Evolutionary conservation across 2,888 invertebrate species (phyloP).

Genomic region (Steromphala cineraria): DNA sequence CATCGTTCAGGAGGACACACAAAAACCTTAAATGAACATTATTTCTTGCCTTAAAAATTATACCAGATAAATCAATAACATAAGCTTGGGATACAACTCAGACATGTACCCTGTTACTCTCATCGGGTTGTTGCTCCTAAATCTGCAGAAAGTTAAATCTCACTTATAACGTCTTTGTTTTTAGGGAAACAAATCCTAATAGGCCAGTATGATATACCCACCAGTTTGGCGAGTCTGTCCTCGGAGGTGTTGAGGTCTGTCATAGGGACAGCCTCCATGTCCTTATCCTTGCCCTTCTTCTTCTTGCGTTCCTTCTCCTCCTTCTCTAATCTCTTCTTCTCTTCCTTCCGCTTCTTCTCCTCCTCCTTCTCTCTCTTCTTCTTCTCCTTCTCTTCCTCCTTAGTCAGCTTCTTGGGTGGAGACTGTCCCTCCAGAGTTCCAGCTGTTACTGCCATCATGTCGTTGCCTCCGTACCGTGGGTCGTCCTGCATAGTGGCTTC

Average conservation of each 20-base stretch:
- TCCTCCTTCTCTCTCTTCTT: slow-evolving; percentile 59
- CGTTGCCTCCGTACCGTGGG: not conserved
- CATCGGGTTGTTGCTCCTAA: no score
- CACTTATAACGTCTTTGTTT: no score
- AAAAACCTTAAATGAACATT: no score
- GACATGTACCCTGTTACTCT: no score
- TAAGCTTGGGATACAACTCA: no score
- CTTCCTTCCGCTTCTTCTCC: slow-evolving; percentile 52
- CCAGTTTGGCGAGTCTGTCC: slow-evolving; percentile 44
- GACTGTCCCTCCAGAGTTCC: slow-evolving; percentile 14
- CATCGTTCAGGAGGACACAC: no score
- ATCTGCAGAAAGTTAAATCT: no score
- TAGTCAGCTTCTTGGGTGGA: slow-evolving; percentile 53
- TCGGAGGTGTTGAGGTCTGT: slow-evolving; percentile 38
- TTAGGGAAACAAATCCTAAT: no score
- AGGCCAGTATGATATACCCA: no score
- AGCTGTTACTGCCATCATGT: slow-evolving; percentile 26
- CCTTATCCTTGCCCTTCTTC: slow-evolving; percentile 72
- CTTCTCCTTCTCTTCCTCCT: slow-evolving; percentile 67
- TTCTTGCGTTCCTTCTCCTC: slow-evolving; percentile 50
- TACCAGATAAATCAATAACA: no score
- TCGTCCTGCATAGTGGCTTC: not conserved
- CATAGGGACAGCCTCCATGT: slow-evolving; percentile 25
- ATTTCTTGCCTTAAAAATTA: no score
- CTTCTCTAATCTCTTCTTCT: slow-evolving; percentile 54